Evolutionary conservation across 92 coral and sea anemone genomes (phyloP).

Genomic region (Ricordea florida): DNA sequence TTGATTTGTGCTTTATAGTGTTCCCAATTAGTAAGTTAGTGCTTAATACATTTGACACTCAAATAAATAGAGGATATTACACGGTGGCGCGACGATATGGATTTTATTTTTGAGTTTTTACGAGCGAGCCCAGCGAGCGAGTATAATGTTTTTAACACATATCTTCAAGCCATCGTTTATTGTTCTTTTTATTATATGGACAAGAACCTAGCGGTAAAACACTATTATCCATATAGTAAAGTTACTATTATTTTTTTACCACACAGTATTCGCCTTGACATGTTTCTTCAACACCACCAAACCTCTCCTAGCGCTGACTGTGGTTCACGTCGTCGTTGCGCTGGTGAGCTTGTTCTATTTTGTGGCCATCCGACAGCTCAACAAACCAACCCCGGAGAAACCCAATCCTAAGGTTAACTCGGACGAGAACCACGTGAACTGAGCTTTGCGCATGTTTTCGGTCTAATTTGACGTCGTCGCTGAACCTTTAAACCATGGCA

Average conservation of each 20-base stretch:
- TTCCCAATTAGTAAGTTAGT: too few relatives aligned
- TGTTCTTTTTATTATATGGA: too few relatives aligned
- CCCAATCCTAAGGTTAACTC: slow-evolving; percentile 39
- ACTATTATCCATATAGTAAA: not conserved
- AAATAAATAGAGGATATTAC: too few relatives aligned
- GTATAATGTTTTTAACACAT: too few relatives aligned
- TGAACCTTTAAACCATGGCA: too few relatives aligned
- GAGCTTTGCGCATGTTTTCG: slow-evolving; percentile 3
- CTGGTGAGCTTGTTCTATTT: slow-evolving; percentile 68
- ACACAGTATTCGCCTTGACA: slow-evolving; percentile 57
- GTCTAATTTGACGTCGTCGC: not conserved
- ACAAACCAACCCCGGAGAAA: slow-evolving; percentile 80
- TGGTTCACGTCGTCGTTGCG: slow-evolving; percentile 50
- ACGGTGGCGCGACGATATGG: too few relatives aligned
- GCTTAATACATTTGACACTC: too few relatives aligned
- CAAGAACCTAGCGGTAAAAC: too few relatives aligned
- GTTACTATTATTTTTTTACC: not conserved
- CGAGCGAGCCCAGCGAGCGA: too few relatives aligned
- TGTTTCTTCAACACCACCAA: slow-evolving; percentile 55
- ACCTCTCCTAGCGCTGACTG: slow-evolving; percentile 48
- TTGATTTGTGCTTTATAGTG: too few relatives aligned
- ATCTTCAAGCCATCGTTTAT: too few relatives aligned
- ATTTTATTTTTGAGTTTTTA: too few relatives aligned
- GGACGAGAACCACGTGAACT: slow-evolving; percentile 63
- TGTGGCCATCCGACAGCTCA: slow-evolving; percentile 65